phyloP scores from a whole-genome alignment of 1,140 invertebrate genomes.

The Apis dorsata region DNA sequence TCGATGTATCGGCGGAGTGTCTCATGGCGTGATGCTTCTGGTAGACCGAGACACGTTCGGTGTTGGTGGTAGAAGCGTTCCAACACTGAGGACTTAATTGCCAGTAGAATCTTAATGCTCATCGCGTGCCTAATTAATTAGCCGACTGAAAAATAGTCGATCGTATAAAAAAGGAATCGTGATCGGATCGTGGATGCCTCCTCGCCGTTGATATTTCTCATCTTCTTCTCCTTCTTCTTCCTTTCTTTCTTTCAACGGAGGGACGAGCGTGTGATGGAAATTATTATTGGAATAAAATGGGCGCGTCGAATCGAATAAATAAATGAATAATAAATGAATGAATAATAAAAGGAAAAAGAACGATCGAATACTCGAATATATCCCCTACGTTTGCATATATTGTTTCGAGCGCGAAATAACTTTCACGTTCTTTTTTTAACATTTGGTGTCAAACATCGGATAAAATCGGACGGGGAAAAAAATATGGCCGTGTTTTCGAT shows the following conservation, averaged over 20 bases:
- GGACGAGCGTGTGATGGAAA: not conserved
- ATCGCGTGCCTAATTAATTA: slow-evolving; percentile 78
- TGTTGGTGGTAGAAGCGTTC: slow-evolving; percentile 42
- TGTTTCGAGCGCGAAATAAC: not conserved
- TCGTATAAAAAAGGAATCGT: slow-evolving; percentile 24
- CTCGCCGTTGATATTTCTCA: not conserved
- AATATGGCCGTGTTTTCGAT: slow-evolving; percentile 22
- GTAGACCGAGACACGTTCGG: slow-evolving; percentile 62
- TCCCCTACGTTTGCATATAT: not conserved
- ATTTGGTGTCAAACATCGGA: not conserved
- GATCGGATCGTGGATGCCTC: not conserved
- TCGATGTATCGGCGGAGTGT: not conserved
- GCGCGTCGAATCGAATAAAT: not conserved
- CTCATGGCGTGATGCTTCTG: slow-evolving; percentile 6
- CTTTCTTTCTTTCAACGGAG: not conserved
- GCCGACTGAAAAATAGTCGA: slow-evolving; percentile 71
- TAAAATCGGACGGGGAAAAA: slow-evolving; percentile 18
- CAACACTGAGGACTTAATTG: slow-evolving; percentile 76
- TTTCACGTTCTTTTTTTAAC: not conserved
- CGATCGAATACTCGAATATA: not conserved
- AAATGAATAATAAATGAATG: too few relatives aligned
- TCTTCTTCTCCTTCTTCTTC: not conserved
- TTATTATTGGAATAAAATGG: not conserved
- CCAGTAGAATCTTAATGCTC: slow-evolving; percentile 67
- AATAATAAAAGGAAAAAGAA: not conserved